Percentiles rank a stretch among this genome's conserved stretches.
These are phyloP conservation scores for Antennarius striatus DNA, from an alignment of 2,113 vertebrate genomes.

Conservation along the genomic window DNA sequence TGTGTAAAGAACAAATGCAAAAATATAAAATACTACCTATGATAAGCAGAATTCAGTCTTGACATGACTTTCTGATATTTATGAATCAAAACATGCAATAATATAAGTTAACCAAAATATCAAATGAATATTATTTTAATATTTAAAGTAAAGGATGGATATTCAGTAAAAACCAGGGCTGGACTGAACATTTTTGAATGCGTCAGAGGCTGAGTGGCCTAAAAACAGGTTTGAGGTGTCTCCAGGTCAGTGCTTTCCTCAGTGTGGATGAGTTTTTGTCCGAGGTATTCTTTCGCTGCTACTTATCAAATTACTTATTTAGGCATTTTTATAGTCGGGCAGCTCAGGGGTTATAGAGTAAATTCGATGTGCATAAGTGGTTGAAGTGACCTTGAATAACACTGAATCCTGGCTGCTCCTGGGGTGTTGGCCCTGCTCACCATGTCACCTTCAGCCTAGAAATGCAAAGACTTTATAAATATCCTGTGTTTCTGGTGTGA, in stretches of 20 bases:
- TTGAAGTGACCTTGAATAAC: constrained; percentile 69
- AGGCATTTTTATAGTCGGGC: constrained; percentile 23
- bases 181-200: constrained; percentile 31
- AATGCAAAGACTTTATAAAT: constrained; percentile 69
- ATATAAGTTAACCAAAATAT: background rate
- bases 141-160: background rate
- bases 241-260: background rate
- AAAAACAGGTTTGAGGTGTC: constrained; percentile 1
- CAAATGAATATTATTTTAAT: background rate
- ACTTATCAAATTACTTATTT: constrained; percentile 39
- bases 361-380: constrained; percentile 46
- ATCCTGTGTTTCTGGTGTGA: constrained; percentile 41
- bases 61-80: background rate
- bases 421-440: constrained; percentile 57
- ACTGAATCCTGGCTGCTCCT: constrained; percentile 53
- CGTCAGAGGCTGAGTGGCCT: constrained; percentile 65
- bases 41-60: too few relatives aligned
- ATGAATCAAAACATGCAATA: constrained; percentile 1
- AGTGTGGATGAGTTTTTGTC: background rate
- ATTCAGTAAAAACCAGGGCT: constrained; percentile 18
- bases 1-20: too few relatives aligned
- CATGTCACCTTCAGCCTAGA: constrained; percentile 49
- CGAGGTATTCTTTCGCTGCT: background rate
- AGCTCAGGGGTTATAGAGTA: constrained; percentile 55
- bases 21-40: too few relatives aligned